Percentiles rank a stretch among this genome's conserved stretches.
These are phyloP conservation scores for Etheostoma cragini DNA, from an alignment of 2,113 vertebrate species.

Conservation along the genomic window DNA sequence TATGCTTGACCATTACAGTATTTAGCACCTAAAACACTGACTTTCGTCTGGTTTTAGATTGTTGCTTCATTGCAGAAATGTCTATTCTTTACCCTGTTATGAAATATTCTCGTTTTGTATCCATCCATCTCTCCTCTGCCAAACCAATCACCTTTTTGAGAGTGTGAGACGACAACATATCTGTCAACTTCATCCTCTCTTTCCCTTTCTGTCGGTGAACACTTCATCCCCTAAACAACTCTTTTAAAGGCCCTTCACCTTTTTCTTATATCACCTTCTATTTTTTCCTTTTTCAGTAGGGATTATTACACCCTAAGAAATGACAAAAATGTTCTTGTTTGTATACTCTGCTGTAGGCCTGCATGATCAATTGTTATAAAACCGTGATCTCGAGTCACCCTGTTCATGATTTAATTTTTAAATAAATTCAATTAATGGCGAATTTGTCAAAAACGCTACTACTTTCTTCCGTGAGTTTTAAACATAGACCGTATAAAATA, in stretches of 20 bases:
- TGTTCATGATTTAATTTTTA: too few relatives aligned
- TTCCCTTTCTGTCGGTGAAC: conserved; percentile 64
- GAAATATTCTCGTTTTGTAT: conserved; percentile 43
- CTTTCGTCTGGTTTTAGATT: not conserved
- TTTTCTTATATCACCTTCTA: conserved; percentile 26
- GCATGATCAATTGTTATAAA: too few relatives aligned
- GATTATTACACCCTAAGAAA: conserved; percentile 34
- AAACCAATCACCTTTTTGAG: conserved; percentile 76
- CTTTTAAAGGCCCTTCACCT: conserved; percentile 62
- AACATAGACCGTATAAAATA: too few relatives aligned
- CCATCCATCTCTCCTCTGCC: conserved; percentile 41
- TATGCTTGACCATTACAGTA: too few relatives aligned
- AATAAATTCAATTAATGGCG: too few relatives aligned
- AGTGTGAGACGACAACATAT: conserved; percentile 63
- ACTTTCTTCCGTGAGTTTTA: too few relatives aligned
- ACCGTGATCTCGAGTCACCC: too few relatives aligned
- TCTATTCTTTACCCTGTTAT: conserved; percentile 10
- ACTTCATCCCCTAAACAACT: conserved; percentile 60
- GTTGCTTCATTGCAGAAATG: conserved; percentile 10
- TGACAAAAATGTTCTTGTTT: conserved; percentile 43
- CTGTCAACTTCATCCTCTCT: conserved; percentile 71
- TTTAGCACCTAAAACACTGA: too few relatives aligned
- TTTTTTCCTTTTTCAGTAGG: conserved; percentile 28
- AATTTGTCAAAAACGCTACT: too few relatives aligned
- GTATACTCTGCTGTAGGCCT: not conserved